Percentiles rank a stretch among this genome's conserved stretches.
Evolutionary conservation across 1,140 invertebrate species (phyloP).

Genomic region (Lepidurus apus): DNA sequence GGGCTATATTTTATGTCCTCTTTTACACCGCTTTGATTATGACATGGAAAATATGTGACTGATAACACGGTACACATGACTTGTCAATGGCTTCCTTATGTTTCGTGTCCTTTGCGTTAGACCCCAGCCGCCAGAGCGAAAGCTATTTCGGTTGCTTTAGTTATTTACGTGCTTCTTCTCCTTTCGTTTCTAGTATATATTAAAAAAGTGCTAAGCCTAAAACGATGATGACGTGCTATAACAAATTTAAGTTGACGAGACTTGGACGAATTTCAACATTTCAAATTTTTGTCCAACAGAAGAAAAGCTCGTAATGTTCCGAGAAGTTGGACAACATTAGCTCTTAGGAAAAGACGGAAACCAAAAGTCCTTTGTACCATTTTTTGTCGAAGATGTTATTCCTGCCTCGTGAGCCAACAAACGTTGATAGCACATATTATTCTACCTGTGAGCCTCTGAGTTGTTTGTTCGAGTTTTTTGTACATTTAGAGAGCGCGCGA

Average conservation of each 20-base stretch:
- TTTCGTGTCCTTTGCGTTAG: background rate
- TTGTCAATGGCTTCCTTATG: conserved; percentile 10
- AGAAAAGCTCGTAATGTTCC: too few species aligned
- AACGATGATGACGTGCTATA: background rate
- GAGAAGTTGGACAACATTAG: too few species aligned
- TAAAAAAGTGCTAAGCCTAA: background rate
- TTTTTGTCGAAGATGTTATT: background rate
- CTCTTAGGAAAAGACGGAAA: background rate
- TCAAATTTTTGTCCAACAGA: too few species aligned
- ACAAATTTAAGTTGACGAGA: background rate
- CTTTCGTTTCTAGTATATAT: background rate
- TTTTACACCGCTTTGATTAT: conserved; percentile 22
- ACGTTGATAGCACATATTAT: background rate
- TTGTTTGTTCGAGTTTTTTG: background rate
- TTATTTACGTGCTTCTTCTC: background rate
- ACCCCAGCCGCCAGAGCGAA: background rate
- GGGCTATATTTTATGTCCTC: background rate
- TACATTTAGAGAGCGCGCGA: background rate
- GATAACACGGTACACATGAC: conserved; percentile 12
- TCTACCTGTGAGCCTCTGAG: background rate
- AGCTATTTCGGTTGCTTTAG: background rate
- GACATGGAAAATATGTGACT: conserved; percentile 5
- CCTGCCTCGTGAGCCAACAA: too few species aligned
- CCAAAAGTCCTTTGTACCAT: too few species aligned
- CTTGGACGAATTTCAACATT: background rate